Evolutionary conservation across 2,888 invertebrate species (phyloP).

Genomic region (Chaitophorus viminalis): DNA sequence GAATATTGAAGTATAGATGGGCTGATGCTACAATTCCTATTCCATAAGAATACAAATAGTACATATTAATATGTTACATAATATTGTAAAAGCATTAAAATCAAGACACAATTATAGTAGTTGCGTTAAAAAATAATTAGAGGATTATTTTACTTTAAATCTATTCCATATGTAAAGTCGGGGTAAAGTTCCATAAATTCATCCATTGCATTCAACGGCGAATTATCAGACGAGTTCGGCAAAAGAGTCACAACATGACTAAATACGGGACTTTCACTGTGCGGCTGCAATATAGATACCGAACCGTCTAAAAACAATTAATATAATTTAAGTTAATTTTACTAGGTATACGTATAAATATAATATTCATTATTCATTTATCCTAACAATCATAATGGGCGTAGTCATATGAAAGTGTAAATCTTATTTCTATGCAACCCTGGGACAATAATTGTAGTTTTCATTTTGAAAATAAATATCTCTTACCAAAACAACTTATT

Average conservation of each 20-base stretch:
- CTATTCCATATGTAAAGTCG: not conserved
- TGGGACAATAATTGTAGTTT: no score
- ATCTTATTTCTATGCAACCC: no score
- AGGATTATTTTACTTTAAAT: not conserved
- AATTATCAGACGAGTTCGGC: not conserved
- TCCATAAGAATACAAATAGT: not conserved
- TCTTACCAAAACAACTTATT: constrained; percentile 73
- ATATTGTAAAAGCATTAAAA: not conserved
- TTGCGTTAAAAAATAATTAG: not conserved
- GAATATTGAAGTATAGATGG: constrained; percentile 15
- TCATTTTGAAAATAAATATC: not conserved
- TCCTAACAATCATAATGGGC: no score
- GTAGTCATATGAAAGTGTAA: no score
- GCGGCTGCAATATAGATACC: constrained; percentile 2
- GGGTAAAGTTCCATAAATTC: not conserved
- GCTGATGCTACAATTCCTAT: not conserved
- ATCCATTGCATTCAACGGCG: not conserved
- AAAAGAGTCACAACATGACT: constrained; percentile 1
- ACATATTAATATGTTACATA: not conserved
- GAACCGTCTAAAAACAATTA: constrained; percentile 3
- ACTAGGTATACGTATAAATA: no score
- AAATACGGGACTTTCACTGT: constrained; percentile 2
- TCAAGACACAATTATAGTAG: not conserved
- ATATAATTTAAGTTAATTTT: no score
- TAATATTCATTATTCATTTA: no score